phyloP scores from a whole-genome alignment of 1,140 invertebrate species.

The Cephus cinctus region DNA sequence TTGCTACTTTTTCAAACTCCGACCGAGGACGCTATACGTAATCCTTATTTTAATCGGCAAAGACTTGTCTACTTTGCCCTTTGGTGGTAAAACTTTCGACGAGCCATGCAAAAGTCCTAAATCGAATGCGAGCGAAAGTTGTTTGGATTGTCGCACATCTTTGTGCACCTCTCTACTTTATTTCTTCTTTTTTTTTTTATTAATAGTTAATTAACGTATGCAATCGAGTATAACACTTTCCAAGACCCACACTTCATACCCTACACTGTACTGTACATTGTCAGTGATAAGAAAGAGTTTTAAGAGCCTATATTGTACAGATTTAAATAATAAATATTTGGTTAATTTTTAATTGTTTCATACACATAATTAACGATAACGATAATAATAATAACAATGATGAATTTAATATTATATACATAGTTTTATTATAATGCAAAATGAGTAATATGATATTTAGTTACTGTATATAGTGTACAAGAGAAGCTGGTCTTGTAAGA shows the following conservation, averaged over 20 bases:
- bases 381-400: constrained; percentile 25
- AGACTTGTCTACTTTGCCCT: too few species aligned
- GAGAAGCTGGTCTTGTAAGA: constrained; percentile 62
- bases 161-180: too few species aligned
- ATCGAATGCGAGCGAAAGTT: too few species aligned
- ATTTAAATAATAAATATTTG: constrained; percentile 38
- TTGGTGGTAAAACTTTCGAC: too few species aligned
- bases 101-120: too few species aligned
- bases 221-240: constrained; percentile 16
- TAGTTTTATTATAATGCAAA: constrained; percentile 45
- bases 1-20: not conserved
- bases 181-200: too few species aligned
- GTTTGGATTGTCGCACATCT: too few species aligned
- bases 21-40: not conserved
- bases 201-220: constrained; percentile 6
- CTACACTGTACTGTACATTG: constrained; percentile 31
- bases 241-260: constrained; percentile 21
- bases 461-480: constrained; percentile 59
- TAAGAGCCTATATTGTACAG: constrained; percentile 53
- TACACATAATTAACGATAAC: constrained; percentile 31
- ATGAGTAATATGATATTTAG: constrained; percentile 52
- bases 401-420: constrained; percentile 36
- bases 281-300: constrained; percentile 44
- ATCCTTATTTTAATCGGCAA: too few species aligned
- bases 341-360: constrained; percentile 47